Conservation (phyloP, 2,888 invertebrate genomes). For the Cataglyphis albicans region DNA sequence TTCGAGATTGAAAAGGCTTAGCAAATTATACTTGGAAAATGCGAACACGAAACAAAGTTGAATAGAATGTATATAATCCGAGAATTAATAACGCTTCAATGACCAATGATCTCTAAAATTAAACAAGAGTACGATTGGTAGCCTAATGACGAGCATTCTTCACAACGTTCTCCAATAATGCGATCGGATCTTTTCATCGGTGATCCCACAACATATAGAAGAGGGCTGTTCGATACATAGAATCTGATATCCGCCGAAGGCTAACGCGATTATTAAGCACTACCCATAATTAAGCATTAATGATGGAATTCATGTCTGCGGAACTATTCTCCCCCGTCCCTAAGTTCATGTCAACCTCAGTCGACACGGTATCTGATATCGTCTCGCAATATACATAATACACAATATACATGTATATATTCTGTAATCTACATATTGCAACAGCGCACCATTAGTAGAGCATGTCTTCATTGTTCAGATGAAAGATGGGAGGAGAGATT, state of each 20-base stretch:
- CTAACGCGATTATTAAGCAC: slow-evolving; percentile 69
- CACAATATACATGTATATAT: slow-evolving; percentile 37
- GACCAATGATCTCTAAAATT: not conserved
- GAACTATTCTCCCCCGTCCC: slow-evolving; percentile 58
- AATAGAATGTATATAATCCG: not conserved
- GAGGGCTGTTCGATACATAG: slow-evolving; percentile 55
- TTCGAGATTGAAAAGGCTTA: not conserved
- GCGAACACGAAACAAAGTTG: not conserved
- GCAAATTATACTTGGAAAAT: not conserved
- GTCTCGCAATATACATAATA: slow-evolving; percentile 62
- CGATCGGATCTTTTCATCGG: slow-evolving; percentile 34
- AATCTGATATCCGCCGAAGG: slow-evolving; percentile 66
- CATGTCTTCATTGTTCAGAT: slow-evolving; percentile 53
- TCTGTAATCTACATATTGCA: slow-evolving; percentile 53
- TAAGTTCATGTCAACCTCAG: slow-evolving; percentile 71
- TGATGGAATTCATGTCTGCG: slow-evolving; percentile 68
- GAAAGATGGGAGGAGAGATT: not conserved
- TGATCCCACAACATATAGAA: slow-evolving; percentile 18
- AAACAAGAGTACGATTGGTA: not conserved
- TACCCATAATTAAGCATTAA: slow-evolving; percentile 75
- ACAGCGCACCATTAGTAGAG: slow-evolving; percentile 50
- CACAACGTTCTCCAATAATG: not conserved
- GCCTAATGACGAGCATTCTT: not conserved
- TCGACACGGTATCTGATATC: slow-evolving; percentile 65
- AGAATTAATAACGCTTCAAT: not conserved